Conservation (phyloP, 1,140 invertebrate species). For the Parasteatoda tepidariorum region DNA sequence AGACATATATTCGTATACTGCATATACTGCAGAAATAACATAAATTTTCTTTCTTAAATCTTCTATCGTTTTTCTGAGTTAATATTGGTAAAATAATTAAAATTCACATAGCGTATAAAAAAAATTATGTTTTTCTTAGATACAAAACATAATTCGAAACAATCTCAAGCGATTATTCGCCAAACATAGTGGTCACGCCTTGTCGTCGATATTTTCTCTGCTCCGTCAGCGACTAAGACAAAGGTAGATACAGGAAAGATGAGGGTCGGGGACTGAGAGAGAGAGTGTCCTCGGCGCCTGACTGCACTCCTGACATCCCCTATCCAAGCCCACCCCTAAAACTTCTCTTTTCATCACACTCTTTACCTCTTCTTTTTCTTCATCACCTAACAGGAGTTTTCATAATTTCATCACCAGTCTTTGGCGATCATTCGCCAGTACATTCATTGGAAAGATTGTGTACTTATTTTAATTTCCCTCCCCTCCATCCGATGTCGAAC, state of each 20-base stretch:
- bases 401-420: constrained; percentile 41
- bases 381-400: constrained; percentile 30
- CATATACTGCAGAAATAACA: too few species aligned
- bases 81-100: too few species aligned
- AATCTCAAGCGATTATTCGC: constrained; percentile 7
- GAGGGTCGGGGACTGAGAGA: neutral
- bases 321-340: neutral
- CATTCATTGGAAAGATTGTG: constrained; percentile 20
- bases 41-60: too few species aligned
- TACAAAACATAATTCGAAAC: neutral
- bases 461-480: constrained; percentile 38
- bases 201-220: constrained; percentile 47
- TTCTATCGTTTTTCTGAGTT: too few species aligned
- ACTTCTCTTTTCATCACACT: constrained; percentile 44
- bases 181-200: constrained; percentile 10
- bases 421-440: constrained; percentile 14
- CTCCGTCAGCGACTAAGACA: constrained; percentile 50
- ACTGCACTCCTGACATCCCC: neutral
- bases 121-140: too few species aligned
- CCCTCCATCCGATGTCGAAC: neutral
- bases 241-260: constrained; percentile 25
- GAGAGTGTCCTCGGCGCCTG: constrained; percentile 37
- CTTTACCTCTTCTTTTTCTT: constrained; percentile 5
- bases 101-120: too few species aligned
- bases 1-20: too few species aligned